Evolutionary conservation across 2,113 vertebrate species (phyloP).

Genomic region (Guaruba guarouba): DNA sequence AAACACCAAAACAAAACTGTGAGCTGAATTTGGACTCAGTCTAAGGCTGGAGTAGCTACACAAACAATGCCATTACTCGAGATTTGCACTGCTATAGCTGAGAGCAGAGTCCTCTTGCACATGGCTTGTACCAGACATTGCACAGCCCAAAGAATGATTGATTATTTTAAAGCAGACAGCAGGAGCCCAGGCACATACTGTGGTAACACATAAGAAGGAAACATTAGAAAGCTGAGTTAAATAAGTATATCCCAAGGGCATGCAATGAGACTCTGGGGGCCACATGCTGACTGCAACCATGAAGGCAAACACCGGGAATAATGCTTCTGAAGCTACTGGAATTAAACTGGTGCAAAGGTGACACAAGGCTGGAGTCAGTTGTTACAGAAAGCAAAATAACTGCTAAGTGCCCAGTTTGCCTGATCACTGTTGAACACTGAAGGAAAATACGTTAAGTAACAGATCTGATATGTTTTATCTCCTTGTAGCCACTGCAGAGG

Average conservation of each 20-base stretch:
- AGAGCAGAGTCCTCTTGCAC: neutral
- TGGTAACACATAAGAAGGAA: neutral
- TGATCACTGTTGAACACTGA: neutral
- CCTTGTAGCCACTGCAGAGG: neutral
- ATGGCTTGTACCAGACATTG: neutral
- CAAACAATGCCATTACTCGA: neutral
- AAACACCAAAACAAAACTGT: neutral
- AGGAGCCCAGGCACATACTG: neutral
- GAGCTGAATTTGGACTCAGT: neutral
- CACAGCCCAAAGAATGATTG: neutral
- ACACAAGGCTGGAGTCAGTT: neutral
- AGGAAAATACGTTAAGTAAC: neutral
- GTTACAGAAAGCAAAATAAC: neutral
- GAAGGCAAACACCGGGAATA: neutral
- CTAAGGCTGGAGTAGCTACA: neutral
- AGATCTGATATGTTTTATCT: neutral
- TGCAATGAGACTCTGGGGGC: neutral
- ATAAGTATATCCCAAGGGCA: neutral
- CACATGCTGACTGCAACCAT: neutral
- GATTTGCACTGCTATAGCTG: neutral
- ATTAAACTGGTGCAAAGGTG: neutral
- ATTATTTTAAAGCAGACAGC: neutral
- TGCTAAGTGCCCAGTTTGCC: neutral
- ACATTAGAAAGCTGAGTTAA: neutral
- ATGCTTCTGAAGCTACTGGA: neutral